Evolutionary conservation across 2,888 invertebrate species (phyloP).

Genomic region (Tachina grossa): DNA sequence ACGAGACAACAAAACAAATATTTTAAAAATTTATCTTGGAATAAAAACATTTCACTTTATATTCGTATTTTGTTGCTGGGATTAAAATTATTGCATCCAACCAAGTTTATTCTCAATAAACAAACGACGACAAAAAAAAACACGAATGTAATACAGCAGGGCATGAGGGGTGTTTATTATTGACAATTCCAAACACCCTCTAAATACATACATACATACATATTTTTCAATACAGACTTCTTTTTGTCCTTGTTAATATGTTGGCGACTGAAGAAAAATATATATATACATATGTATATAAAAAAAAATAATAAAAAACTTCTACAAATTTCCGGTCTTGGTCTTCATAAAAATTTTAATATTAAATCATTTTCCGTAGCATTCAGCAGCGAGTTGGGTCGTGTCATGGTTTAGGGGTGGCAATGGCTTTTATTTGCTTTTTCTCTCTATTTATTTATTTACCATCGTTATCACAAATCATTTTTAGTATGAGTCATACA

Average conservation of each 20-base stretch:
- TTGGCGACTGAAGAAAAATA: neutral
- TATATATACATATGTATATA: neutral
- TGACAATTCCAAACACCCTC: conserved; percentile 42
- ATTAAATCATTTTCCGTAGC: conserved; percentile 43
- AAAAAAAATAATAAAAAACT: conserved; percentile 27
- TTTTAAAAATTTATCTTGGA: conserved; percentile 32
- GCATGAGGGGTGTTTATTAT: conserved; percentile 3
- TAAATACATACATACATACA: too few relatives aligned
- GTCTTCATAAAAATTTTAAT: conserved; percentile 56
- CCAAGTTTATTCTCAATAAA: conserved; percentile 48
- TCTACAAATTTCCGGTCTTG: conserved; percentile 59
- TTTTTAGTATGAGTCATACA: conserved; percentile 64
- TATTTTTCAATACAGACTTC: conserved; percentile 2
- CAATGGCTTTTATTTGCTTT: conserved; percentile 46
- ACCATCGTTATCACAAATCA: conserved; percentile 57
- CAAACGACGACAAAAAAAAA: too few relatives aligned
- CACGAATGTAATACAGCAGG: neutral
- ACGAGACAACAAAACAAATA: neutral
- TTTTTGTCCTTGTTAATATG: conserved; percentile 18
- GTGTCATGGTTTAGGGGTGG: conserved; percentile 28
- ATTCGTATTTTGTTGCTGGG: conserved; percentile 47
- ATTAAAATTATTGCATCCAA: conserved; percentile 63
- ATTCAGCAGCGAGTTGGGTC: neutral
- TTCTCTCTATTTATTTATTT: conserved; percentile 17
- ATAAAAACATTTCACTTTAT: conserved; percentile 35